These are phyloP conservation scores for Metridium senile DNA, from an alignment of 92 coral and sea anemone genomes.

Conservation along the genomic window DNA sequence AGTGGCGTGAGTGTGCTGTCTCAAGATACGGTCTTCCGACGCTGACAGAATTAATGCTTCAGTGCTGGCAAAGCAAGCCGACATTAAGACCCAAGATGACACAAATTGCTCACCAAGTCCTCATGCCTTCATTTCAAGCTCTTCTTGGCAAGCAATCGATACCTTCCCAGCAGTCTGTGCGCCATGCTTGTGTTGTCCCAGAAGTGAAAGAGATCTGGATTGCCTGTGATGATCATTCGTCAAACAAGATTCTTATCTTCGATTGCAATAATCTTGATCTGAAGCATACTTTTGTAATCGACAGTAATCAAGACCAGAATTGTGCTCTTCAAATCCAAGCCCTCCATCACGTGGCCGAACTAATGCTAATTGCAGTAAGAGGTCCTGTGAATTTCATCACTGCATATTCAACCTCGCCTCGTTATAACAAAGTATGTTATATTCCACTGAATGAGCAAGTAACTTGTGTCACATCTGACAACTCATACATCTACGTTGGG, in stretches of 20 bases:
- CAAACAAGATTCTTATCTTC: constrained; percentile 73
- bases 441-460: constrained; percentile 65
- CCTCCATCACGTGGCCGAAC: constrained; percentile 57
- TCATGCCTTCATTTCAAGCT: constrained; percentile 87
- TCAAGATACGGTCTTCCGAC: constrained; percentile 81
- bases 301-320: constrained; percentile 54
- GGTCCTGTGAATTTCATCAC: constrained; percentile 62
- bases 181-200: constrained; percentile 80
- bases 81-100: constrained; percentile 68
- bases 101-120: constrained; percentile 75
- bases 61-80: constrained; percentile 79
- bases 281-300: constrained; percentile 71
- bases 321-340: constrained; percentile 75
- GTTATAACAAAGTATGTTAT: constrained; percentile 57
- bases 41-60: constrained; percentile 87
- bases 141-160: constrained; percentile 74
- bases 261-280: constrained; percentile 59
- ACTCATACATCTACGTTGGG: constrained; percentile 78
- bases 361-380: constrained; percentile 72
- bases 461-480: constrained; percentile 76
- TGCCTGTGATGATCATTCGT: constrained; percentile 73
- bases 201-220: constrained; percentile 78
- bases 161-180: constrained; percentile 79
- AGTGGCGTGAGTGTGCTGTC: constrained; percentile 53
- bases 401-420: constrained; percentile 60